Base-by-base conservation (phyloP, 2,797 vertebrate species). In the Pteronotus mesoamericanus region DNA sequence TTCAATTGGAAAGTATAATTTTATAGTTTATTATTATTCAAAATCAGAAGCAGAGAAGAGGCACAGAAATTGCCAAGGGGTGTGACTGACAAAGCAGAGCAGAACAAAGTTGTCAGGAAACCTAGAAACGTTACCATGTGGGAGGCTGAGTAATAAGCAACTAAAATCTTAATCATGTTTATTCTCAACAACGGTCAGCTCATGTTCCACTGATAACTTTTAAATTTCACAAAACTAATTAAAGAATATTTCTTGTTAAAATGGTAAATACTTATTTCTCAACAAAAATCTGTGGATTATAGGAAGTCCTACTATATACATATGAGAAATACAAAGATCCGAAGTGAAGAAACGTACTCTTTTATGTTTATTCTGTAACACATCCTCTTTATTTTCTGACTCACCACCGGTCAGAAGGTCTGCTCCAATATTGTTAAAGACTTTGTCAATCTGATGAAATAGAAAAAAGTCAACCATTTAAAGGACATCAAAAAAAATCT, bases 341-440 rank as follows among this genome's bases (percentile, higher is more conserved):
- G 32, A 39, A 86, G 46, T 55, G 39, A 72, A 86, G 22, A 86
- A 79, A 84, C 98, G 94, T 97, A 99, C 99, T 98, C 99, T 99
- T 87, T 98, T 99, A 96, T 99, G 99, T 11, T 99, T 97, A 69
- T 98, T 97, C 75, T 99, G 98, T 11, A 99, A 98, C 66, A 99
- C 99, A 53, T 99, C 99, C 94, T 99, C 99, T 97, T 99, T 99
- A 82, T 97, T 99, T 77, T 99, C 99, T 80, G 98, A 98, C 77
- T 98, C 98, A 29, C 98, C 66, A 15, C 98, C 82, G 96, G 98
- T 98, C 77, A 98, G 97, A 86, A 99, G 98, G 94, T 98, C 98
- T 72, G 98, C 94, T 84, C 99, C 99, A 85, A 99, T 96, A 59
- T 71, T 98, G 91, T 95, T 98, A 98, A 99, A 99, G 80, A 99